These are phyloP conservation scores for Cercopithecus mona DNA, from an alignment of 2,113 vertebrate genomes.

Conservation along the genomic window DNA sequence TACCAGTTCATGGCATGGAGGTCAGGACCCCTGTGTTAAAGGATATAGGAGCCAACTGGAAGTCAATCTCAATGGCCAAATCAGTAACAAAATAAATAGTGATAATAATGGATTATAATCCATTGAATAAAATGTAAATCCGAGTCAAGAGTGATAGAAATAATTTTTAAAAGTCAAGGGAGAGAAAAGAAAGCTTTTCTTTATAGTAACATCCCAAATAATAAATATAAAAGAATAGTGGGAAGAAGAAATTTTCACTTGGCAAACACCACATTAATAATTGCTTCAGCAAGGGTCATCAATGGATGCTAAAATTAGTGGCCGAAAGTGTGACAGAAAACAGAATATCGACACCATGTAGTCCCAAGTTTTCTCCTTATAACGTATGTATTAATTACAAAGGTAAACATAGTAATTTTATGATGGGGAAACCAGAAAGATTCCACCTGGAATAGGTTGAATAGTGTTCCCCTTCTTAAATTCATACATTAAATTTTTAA, in stretches of 20 bases:
- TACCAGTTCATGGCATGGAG: too few species aligned
- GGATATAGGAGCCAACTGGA: neutral
- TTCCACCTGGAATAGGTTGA: neutral
- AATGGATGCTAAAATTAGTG: neutral
- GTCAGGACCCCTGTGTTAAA: too few species aligned
- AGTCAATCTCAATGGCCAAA: neutral
- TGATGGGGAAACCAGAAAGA: neutral
- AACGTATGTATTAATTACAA: neutral
- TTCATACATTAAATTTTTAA: neutral
- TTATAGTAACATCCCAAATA: neutral
- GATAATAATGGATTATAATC: neutral
- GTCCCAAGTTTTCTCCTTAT: neutral
- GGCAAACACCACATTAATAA: neutral
- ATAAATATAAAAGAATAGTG: neutral
- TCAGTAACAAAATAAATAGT: neutral
- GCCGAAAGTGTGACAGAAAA: neutral
- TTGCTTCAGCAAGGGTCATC: neutral
- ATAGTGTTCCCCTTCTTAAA: neutral
- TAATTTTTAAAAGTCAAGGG: neutral
- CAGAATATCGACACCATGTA: neutral
- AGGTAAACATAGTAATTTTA: neutral
- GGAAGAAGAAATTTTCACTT: neutral
- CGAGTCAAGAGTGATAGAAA: neutral
- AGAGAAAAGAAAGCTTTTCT: neutral
- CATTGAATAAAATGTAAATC: neutral